Evolutionary conservation across 2,113 vertebrate species (phyloP).

Genomic region (Tenebrosternarchus preto): DNA sequence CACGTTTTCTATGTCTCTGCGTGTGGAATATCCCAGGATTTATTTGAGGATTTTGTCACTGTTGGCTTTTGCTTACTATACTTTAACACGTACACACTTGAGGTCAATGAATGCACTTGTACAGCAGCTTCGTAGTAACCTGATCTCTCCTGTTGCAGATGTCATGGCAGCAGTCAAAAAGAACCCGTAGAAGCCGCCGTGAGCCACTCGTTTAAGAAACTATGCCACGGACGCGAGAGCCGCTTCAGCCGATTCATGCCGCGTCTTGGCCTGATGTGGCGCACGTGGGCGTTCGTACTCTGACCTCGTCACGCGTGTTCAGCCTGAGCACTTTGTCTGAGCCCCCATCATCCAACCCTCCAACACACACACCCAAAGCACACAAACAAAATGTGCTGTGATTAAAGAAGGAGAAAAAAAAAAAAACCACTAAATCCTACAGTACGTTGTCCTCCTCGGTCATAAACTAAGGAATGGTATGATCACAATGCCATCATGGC

Average conservation of each 20-base stretch:
- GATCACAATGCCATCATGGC: no score
- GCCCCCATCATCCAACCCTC: not conserved
- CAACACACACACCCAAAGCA: not conserved
- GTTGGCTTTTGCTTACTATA: not conserved
- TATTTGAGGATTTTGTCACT: not conserved
- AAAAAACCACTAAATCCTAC: no score
- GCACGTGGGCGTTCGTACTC: slow-evolving; percentile 32
- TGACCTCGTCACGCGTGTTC: slow-evolving; percentile 43
- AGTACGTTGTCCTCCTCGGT: no score
- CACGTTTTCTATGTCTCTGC: not conserved
- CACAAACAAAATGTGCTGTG: not conserved
- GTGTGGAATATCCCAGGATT: slow-evolving; percentile 3
- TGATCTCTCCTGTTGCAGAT: not conserved
- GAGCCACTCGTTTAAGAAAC: slow-evolving; percentile 30
- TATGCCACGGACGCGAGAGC: not conserved
- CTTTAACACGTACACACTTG: not conserved
- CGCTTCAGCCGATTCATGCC: not conserved
- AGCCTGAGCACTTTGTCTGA: slow-evolving; percentile 28
- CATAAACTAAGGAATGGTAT: no score
- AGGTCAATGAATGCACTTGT: slow-evolving; percentile 32
- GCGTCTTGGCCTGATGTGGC: not conserved
- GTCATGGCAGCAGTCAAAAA: slow-evolving; percentile 7
- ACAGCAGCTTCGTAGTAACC: not conserved
- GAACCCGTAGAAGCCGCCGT: slow-evolving; percentile 1
- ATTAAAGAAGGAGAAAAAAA: no score